Percentiles rank a stretch among this genome's conserved stretches.
Conservation (phyloP, 2,888 invertebrate species). For the Luperina testacea region DNA sequence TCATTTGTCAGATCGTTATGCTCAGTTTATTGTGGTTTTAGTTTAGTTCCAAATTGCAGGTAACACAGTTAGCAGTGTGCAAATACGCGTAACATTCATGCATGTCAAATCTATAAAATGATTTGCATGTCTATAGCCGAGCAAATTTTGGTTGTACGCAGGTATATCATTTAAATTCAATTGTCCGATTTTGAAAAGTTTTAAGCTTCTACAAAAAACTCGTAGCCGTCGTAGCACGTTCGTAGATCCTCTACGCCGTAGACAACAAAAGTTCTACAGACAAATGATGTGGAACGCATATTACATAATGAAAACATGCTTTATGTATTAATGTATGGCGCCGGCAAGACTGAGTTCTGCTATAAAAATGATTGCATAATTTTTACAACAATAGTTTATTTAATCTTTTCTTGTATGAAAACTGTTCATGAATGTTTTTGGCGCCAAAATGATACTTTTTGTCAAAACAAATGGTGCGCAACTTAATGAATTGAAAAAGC, state of each 20-base stretch:
- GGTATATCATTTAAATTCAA: too few relatives aligned
- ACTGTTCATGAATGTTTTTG: neutral
- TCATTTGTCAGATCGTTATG: neutral
- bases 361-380: constrained; percentile 16
- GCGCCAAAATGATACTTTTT: constrained; percentile 14
- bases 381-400: neutral
- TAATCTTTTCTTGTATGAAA: neutral
- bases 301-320: constrained; percentile 49
- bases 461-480: constrained; percentile 5
- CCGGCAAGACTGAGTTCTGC: constrained; percentile 35
- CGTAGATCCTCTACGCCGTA: constrained; percentile 66
- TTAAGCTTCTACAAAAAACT: neutral
- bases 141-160: neutral
- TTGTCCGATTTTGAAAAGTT: neutral
- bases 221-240: constrained; percentile 21
- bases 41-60: neutral
- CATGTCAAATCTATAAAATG: constrained; percentile 9
- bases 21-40: neutral
- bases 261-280: constrained; percentile 27
- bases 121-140: neutral
- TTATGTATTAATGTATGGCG: constrained; percentile 35
- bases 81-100: neutral
- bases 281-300: constrained; percentile 28
- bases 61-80: neutral
- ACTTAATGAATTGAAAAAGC: neutral